Evolutionary conservation across 2,113 vertebrate species (phyloP).

Genomic region (Blennius ocellaris): DNA sequence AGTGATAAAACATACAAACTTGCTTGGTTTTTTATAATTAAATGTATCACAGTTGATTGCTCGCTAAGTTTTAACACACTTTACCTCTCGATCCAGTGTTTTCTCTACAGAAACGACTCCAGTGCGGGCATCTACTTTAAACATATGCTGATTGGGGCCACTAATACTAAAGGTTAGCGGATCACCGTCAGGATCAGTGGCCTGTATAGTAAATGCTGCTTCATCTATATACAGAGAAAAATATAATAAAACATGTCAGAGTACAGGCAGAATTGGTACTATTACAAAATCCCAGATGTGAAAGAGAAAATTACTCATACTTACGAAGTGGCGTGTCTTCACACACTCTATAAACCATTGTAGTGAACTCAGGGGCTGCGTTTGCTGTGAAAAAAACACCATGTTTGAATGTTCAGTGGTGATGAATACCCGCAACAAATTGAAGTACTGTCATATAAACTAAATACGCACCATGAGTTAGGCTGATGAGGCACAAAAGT

Average conservation of each 20-base stretch:
- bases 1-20: not conserved
- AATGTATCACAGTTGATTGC: not conserved
- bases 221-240: constrained; percentile 57
- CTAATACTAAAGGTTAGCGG: constrained; percentile 60
- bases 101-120: constrained; percentile 63
- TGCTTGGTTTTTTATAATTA: not conserved
- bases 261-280: not conserved
- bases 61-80: not conserved
- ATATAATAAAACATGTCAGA: not conserved
- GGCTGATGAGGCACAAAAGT: constrained; percentile 60
- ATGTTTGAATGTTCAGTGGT: not conserved
- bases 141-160: constrained; percentile 54
- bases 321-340: constrained; percentile 63
- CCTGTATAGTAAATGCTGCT: constrained; percentile 71
- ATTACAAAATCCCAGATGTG: not conserved
- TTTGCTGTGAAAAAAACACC: constrained; percentile 61
- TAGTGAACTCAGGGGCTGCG: not conserved
- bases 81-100: constrained; percentile 84
- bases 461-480: constrained; percentile 62
- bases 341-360: rapidly evolving
- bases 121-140: rapidly evolving
- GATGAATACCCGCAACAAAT: not conserved
- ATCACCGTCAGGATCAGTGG: constrained; percentile 59
- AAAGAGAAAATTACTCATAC: not conserved
- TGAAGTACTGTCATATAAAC: not conserved